Conservation (phyloP, 1,140 invertebrate genomes). For the Dolichoris vasculosae region DNA sequence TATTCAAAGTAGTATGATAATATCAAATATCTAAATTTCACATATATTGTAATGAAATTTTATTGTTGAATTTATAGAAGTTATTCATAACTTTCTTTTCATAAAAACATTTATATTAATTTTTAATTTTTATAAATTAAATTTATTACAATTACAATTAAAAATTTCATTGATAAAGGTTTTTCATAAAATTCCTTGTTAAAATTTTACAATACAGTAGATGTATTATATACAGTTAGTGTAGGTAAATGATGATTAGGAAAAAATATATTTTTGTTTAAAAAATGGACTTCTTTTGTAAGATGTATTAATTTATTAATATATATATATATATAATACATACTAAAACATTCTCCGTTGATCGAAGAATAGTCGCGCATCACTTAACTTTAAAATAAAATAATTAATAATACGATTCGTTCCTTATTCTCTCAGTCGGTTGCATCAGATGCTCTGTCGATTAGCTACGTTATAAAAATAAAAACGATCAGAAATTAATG, state of each 20-base stretch:
- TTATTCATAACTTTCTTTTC: too few species aligned
- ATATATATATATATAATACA: conserved; percentile 27
- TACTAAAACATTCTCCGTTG: conserved; percentile 9
- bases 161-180: too few species aligned
- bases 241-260: background rate
- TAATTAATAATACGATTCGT: conserved; percentile 45
- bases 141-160: too few species aligned
- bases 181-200: background rate
- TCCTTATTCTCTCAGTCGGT: conserved; percentile 42
- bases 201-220: background rate
- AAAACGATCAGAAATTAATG: background rate
- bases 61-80: too few species aligned
- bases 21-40: too few species aligned
- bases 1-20: too few species aligned
- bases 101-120: too few species aligned
- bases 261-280: background rate
- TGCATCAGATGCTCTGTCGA: background rate
- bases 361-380: conserved; percentile 34
- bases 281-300: background rate
- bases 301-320: conserved; percentile 18
- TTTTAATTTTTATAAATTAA: too few species aligned
- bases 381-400: conserved; percentile 46
- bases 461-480: conserved; percentile 33
- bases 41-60: too few species aligned
- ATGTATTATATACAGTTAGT: background rate